Base-by-base conservation (phyloP, 2,888 invertebrate genomes). In the Drosophila anomalipes region DNA sequence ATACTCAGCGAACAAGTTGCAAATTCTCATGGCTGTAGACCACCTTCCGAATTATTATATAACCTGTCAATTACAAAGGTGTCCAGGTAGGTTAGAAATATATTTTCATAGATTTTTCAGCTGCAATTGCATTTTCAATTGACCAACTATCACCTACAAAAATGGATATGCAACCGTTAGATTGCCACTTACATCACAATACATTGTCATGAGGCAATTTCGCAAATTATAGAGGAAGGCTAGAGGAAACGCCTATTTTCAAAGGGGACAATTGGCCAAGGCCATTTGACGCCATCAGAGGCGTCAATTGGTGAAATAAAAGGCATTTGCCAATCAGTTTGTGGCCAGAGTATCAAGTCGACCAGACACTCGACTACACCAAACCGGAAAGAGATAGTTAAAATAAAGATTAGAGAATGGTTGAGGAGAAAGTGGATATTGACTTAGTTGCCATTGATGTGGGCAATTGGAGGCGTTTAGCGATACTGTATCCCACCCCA, bases 401-500 rank as follows among this genome's bases (percentile, higher is more conserved):
- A 35, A 26, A 22, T 37, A 30, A 28, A 30, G 33, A 51, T 28
- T 28, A 32, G 62, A 28, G 39, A 59, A 91, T 91, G 91, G 47
- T 75, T 10, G 82, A 10, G 41, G 10, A 30, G 16, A 44, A 32
- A 22, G 9, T 90, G 72, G 89, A 91, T 39, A 84, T 92, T 74
- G 78, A 92, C 28, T 80, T 91, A 64, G 70, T 90, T 57, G 68
- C 65, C 58, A 90, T 91, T 77, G 92, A 93, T 72, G 88, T 92
- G 57, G 86, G 88, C 62, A 79, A 91, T 77, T 93, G 90, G 91
- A 83, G 86, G 53, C 82, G 83, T 59, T 74, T 91, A 53, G 90
- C 87, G 4, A 82, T 93, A 9, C 82, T 93, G 56, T 92, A 88
- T 67, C 82, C 87, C 5, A 81, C 58, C 1, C 75, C 64, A 22